Base-by-base conservation (phyloP, 2,888 invertebrate genomes). In the Criorhina ranunculi region DNA sequence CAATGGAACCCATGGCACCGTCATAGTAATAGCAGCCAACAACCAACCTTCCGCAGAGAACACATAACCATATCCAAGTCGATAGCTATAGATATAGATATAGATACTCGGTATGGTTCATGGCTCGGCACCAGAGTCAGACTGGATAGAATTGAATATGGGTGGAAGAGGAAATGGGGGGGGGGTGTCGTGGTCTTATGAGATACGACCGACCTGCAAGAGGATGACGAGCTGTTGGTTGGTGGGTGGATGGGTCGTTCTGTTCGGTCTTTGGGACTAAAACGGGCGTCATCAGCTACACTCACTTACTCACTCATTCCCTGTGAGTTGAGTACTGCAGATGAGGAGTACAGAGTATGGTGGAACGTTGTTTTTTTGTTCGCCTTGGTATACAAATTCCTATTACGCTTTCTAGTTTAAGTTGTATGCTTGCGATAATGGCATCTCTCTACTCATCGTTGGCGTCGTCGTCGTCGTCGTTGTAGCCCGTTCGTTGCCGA, bases 381-480 rank as follows among this genome's bases (percentile, higher is more conserved):
- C 62, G 79, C 57, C 53, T 79, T 76, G 76, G 73, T 83, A 69
- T 79, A 83, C 75, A 85, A 80, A 85, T 85, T 85, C 70, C 85
- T 80, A 79, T 85, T 79, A 76, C 85, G 80, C 80, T 85, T 85
- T 85, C 85, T 85, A 85, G 80, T 85, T 80, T 85, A 85, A 80
- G 85, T 85, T 85, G 80, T 85, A 70, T 85, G 85, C 80, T 85
- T 85, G 80, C 75, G 85, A 83, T 83, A 83, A 83, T 79, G 73
- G 79, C 83, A 83, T 78, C 83, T 83, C 72, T 77, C 73, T 83
- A 73, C 73, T 77, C 76, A 73, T 80, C 72, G 78, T 75, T 66
- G 62, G 70, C 67, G 73, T 73, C 73, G 72, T 76, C 59, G 66
- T 57, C 88, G 90, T 89, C 89, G 72, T 69, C 53, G 88, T 83